Evolutionary conservation across 1,140 invertebrate genomes (phyloP), one percentile per base, ranked within the genome.

Genomic region (Papilio dardanus): DNA sequence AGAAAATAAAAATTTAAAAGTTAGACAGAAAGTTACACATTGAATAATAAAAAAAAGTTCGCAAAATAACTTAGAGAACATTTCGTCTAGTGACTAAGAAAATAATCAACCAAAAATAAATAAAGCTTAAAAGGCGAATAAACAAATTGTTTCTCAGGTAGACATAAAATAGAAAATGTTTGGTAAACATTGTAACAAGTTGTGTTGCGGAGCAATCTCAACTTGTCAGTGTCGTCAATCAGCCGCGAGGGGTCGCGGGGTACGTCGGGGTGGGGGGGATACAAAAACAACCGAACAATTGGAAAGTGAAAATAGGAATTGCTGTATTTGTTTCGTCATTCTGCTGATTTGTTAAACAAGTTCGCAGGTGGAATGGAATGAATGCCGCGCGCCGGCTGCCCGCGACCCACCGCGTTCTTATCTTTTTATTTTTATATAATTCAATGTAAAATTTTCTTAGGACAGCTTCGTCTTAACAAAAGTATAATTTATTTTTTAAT

Each of bases 281-380:
- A 76, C 77, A 85, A 85, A 87, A 86, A 86, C 81, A 83, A 84
- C 77, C 71, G 28, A 89, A 86, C 84, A 86, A 85, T 87, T 80
- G 82, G 76, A 86, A 86, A 87, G 82, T 83, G 83, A 84, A 87
- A 89, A 89, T 84, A 87, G 81, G 75, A 79, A 82, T 81, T 84
- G 81, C 81, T 81, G 80, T 81, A 85, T 87, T 87, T 84, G 86
- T 88, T 85, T 83, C 83, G 82, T 85, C 83, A 86, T 84, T 79
- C 82, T 76, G 65, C 74, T 83, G 82, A 82, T 86, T 86, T 84
- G 84, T 85, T 82, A 82, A 84, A 83, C 71, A 73, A 73, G 30
- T 73, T 58, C 19, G 28, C 42, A 54, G 46, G 21, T 73, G 71
- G 54, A 73, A 73, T 31, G 71, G 33, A 68, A 68, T 40, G n/a